Percentiles rank a stretch among this genome's conserved stretches.
Evolutionary conservation across 1,140 invertebrate species (phyloP).

Genomic region (Tribolium madens): DNA sequence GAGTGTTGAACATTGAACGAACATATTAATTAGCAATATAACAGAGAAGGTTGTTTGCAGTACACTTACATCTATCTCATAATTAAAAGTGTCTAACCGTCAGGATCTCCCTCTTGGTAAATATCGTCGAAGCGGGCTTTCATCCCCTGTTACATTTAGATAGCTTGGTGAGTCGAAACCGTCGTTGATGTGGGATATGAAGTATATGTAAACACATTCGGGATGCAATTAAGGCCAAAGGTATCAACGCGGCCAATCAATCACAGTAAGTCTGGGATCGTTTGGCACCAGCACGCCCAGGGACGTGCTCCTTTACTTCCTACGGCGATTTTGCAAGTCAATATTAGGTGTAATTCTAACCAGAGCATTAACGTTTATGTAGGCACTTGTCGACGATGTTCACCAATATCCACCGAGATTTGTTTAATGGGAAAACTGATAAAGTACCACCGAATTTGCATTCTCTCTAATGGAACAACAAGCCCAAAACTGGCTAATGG

Average conservation of each 20-base stretch:
- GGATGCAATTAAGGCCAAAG: conserved; percentile 62
- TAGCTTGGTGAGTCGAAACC: conserved; percentile 31
- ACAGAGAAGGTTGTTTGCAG: conserved; percentile 48
- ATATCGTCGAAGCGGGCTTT: conserved; percentile 45
- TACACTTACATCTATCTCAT: conserved; percentile 54
- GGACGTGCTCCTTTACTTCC: conserved; percentile 59
- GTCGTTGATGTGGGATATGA: conserved; percentile 56
- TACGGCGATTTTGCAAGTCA: conserved; percentile 63
- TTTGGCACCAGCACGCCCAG: conserved; percentile 60
- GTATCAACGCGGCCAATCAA: conserved; percentile 62
- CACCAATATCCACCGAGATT: conserved; percentile 51
- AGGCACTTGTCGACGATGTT: conserved; percentile 47
- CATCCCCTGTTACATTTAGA: conserved; percentile 44
- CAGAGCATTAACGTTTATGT: conserved; percentile 53
- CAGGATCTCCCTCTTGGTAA: conserved; percentile 54
- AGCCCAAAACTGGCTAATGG: neutral
- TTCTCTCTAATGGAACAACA: conserved; percentile 3
- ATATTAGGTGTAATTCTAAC: conserved; percentile 63
- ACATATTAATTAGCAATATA: conserved; percentile 50
- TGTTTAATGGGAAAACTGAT: conserved; percentile 35
- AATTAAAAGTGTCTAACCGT: conserved; percentile 61
- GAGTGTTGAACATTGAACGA: conserved; percentile 30
- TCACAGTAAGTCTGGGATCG: conserved; percentile 63
- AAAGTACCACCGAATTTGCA: conserved; percentile 18
- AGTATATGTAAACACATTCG: conserved; percentile 63